Base-by-base conservation (phyloP, 2,888 invertebrate genomes). In the Parnassius mnemosyne region DNA sequence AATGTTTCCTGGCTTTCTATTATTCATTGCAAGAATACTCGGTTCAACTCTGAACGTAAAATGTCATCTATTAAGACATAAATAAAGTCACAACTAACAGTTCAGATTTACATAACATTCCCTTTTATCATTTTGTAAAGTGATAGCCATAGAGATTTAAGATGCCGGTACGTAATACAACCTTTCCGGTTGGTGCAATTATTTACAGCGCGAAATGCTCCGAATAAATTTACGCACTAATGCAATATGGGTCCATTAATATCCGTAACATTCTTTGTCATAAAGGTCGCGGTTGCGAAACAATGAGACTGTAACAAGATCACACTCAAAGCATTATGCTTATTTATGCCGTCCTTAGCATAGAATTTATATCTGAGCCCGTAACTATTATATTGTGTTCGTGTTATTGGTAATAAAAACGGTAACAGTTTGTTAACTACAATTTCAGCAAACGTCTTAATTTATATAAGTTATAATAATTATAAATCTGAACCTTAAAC, bases 321-420 rank as follows among this genome's bases (percentile, higher is more conserved):
- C 63, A 67, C 52, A 64, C 54, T 65, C 67, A 52, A 52, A 54
- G 60, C 47, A 57, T 64, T 67, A 69, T 69, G 69, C 61, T 65
- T 62, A 69, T 69, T 61, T 68, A 68, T 68, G 59, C 65, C 59
- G 66, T 69, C 67, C 68, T 68, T 67, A 65, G 55, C 64, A 65
- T 60, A 56, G 56, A 67, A 66, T 69, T 69, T 61, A 58, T 64
- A 56, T 46, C 57, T 47, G 46, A 59, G 59, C 63, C 34, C 47
- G 42, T 47, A 53, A 20, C 60, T 52, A 60, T 60, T 60, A 13
- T 50, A 59, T 58, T 63, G 58, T 59, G 50, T 49, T 25, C 46
- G 60, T 12, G 49, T 52, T 56, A 52, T 56, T 59, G 63, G 63
- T 13, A 61, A 61, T 52, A 61, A 61, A 61, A 57, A 51, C 13